Conservation (phyloP, 2,113 vertebrate genomes). For the Scatophagus argus region DNA sequence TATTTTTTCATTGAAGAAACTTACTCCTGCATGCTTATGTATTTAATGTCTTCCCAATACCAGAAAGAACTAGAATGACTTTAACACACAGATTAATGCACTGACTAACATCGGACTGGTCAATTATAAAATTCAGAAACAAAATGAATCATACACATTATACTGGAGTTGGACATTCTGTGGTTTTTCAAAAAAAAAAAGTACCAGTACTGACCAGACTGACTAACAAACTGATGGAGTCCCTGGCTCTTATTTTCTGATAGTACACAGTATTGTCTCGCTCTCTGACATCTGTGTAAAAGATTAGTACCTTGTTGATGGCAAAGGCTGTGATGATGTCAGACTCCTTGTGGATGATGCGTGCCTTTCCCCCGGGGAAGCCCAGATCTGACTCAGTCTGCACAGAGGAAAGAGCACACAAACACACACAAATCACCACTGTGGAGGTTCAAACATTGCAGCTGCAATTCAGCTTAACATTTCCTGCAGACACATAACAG, state of each 20-base stretch:
- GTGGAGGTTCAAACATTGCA: conserved; percentile 18
- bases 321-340: conserved; percentile 99
- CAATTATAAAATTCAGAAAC: not conserved
- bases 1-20: not conserved
- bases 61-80: not conserved
- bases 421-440: conserved; percentile 12
- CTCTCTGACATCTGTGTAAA: conserved; percentile 9
- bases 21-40: not conserved
- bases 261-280: not conserved
- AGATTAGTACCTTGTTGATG: conserved; percentile 93
- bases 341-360: conserved; percentile 98
- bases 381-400: conserved; percentile 93
- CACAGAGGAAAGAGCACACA: conserved; percentile 19
- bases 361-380: conserved; percentile 92
- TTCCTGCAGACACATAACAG: conserved; percentile 39
- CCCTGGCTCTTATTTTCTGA: not conserved
- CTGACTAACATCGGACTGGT: not conserved
- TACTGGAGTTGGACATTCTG: not conserved
- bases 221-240: not conserved
- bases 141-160: not conserved
- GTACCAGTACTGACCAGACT: too few relatives aligned
- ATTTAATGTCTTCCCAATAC: not conserved
- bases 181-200: not conserved
- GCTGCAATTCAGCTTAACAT: conserved; percentile 21
- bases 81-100: not conserved